Conservation (phyloP, 2,113 vertebrate genomes). For the Myrmecobius fasciatus region DNA sequence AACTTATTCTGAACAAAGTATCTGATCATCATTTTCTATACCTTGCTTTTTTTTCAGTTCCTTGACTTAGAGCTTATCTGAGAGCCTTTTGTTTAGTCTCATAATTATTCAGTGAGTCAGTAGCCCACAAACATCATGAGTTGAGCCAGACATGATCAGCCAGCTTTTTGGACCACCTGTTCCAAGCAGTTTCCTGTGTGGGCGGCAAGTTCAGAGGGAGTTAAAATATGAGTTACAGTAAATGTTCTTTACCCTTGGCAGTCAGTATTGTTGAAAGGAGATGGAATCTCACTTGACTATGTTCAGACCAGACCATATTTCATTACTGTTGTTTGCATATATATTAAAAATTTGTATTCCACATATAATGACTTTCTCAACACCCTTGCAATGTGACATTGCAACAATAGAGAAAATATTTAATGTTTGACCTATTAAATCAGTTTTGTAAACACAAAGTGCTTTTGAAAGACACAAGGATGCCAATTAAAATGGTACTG, state of each 20-base stretch:
- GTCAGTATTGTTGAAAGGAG: constrained; percentile 39
- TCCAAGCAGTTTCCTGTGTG: constrained; percentile 81
- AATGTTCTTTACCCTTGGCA: constrained; percentile 68
- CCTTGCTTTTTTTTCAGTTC: constrained; percentile 62
- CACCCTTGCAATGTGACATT: neutral
- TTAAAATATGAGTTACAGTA: constrained; percentile 63
- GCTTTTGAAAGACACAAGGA: neutral
- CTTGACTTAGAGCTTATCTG: constrained; percentile 71
- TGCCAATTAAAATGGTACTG: rapidly evolving
- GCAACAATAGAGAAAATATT: neutral
- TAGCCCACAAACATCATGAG: constrained; percentile 78
- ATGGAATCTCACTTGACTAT: constrained; percentile 18
- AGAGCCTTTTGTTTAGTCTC: constrained; percentile 82
- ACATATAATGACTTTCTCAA: constrained; percentile 31
- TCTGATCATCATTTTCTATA: constrained; percentile 40
- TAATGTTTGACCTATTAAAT: neutral
- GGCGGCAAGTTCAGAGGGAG: constrained; percentile 72
- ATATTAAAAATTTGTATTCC: constrained; percentile 63
- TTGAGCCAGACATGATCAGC: constrained; percentile 78
- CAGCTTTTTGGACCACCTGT: constrained; percentile 83
- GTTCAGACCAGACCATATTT: constrained; percentile 38
- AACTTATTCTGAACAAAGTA: neutral
- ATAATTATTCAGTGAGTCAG: constrained; percentile 83
- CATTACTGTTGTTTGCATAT: constrained; percentile 46
- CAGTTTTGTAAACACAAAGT: neutral